Conservation (phyloP, 2,888 invertebrate genomes). For the Icerya purchasi region DNA sequence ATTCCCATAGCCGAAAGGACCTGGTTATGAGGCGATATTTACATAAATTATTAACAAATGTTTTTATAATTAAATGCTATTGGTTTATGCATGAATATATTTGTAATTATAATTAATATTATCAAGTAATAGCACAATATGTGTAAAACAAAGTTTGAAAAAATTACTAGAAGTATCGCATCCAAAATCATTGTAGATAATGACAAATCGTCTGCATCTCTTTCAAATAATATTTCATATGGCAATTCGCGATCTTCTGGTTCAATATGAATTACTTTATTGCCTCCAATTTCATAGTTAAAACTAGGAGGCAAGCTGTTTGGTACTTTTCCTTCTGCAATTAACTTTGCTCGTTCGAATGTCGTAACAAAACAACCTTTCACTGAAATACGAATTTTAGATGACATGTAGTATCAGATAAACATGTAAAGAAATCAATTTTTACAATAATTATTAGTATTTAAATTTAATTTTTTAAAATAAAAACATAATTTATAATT, state of each 20-base stretch:
- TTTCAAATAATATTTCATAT: conserved; percentile 65
- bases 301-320: conserved; percentile 31
- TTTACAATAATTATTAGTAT: too few relatives aligned
- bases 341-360: conserved; percentile 38
- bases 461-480: too few relatives aligned
- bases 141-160: not conserved
- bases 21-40: too few relatives aligned
- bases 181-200: conserved; percentile 68
- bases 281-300: conserved; percentile 42
- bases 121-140: not conserved
- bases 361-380: conserved; percentile 74
- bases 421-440: not conserved
- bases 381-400: conserved; percentile 28
- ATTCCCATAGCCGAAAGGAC: too few relatives aligned
- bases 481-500: too few relatives aligned
- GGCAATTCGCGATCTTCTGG: conserved; percentile 55
- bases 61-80: not conserved
- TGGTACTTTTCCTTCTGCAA: conserved; percentile 28
- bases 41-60: not conserved
- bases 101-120: not conserved
- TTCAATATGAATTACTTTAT: conserved; percentile 36
- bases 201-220: conserved; percentile 60
- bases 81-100: not conserved
- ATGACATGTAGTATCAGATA: too few relatives aligned
- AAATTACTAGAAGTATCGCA: conserved; percentile 31